Evolutionary conservation across 2,888 invertebrate genomes (phyloP).

Genomic region (Hermodice carunculata): DNA sequence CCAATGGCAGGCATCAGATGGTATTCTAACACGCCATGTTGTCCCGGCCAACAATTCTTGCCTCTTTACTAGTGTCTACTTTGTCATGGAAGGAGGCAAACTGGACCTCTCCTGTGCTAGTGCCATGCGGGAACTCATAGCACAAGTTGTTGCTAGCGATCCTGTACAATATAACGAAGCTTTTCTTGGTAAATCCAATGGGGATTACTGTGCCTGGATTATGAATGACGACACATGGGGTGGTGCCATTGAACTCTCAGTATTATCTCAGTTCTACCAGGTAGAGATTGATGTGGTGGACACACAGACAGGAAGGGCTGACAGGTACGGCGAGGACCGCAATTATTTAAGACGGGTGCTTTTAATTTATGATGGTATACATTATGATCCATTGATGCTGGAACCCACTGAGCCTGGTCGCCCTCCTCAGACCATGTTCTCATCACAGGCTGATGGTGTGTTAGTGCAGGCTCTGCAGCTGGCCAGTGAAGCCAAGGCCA

Average conservation of each 20-base stretch:
- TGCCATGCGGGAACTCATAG: constrained; percentile 88
- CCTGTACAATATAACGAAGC: constrained; percentile 86
- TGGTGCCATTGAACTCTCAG: constrained; percentile 92
- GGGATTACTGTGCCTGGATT: constrained; percentile 93
- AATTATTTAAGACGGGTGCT: constrained; percentile 87
- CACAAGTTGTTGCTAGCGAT: constrained; percentile 84
- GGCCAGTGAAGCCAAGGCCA: constrained; percentile 88
- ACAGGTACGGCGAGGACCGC: constrained; percentile 92
- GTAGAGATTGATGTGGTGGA: constrained; percentile 95
- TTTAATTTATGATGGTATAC: constrained; percentile 94
- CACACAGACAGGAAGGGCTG: constrained; percentile 86
- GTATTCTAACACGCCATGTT: constrained; percentile 60
- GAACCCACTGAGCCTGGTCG: constrained; percentile 74
- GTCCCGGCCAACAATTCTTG: constrained; percentile 98
- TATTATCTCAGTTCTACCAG: constrained; percentile 87
- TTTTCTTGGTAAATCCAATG: constrained; percentile 81
- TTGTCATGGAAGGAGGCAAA: constrained; percentile 73
- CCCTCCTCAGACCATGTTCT: constrained; percentile 82
- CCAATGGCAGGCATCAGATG: constrained; percentile 41
- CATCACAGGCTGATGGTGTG: constrained; percentile 79
- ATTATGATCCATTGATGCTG: constrained; percentile 93
- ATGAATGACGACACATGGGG: constrained; percentile 86
- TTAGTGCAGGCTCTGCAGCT: constrained; percentile 86
- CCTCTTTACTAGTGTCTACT: constrained; percentile 90
- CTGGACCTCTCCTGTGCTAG: constrained; percentile 81